phyloP scores from a whole-genome alignment of 2,113 vertebrate genomes.

The Todiramphus chloris region DNA sequence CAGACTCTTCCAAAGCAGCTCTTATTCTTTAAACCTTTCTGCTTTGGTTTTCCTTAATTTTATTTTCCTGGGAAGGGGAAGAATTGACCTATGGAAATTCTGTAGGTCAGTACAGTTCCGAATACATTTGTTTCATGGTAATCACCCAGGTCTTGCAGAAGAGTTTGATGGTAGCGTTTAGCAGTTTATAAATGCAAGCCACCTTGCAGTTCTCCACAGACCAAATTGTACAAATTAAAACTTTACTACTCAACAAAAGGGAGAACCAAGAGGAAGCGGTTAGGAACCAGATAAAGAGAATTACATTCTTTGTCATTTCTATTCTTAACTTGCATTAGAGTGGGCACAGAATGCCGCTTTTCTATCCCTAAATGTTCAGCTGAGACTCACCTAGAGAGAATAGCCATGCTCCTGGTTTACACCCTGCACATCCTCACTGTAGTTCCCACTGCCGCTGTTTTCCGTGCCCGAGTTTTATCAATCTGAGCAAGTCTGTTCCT shows the following conservation, averaged over 20 bases:
- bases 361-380: background rate
- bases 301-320: background rate
- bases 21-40: background rate
- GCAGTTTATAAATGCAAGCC: background rate
- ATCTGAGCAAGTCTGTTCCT: conserved; percentile 9
- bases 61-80: background rate
- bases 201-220: background rate
- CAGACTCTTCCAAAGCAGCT: background rate
- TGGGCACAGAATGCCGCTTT: conserved; percentile 1
- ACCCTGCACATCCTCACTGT: background rate
- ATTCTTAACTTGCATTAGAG: background rate
- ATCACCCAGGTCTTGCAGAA: background rate
- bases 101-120: too few species aligned
- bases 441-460: conserved; percentile 11
- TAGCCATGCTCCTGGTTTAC: background rate
- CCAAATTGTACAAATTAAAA: background rate
- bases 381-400: background rate
- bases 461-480: background rate
- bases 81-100: background rate
- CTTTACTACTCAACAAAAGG: background rate
- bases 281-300: background rate
- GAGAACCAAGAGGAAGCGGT: background rate
- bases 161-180: background rate
- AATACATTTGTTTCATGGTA: background rate
- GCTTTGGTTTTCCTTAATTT: background rate